Conservation (phyloP, 2,888 invertebrate species). For the Heliconius hortense region DNA sequence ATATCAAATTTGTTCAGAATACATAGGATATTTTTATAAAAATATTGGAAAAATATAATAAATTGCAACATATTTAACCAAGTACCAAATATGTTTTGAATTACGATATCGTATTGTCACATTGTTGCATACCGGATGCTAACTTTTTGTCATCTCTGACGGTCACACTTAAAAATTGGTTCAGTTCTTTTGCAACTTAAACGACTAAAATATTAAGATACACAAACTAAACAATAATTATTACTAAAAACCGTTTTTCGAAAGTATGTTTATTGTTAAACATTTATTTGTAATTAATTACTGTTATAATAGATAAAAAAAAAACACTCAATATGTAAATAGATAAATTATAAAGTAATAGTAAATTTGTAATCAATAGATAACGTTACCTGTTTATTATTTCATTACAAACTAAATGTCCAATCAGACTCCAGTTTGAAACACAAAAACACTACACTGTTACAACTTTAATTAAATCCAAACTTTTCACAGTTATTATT, state of each 20-base stretch:
- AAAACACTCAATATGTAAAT: constrained; percentile 7
- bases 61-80: background rate
- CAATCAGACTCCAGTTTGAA: constrained; percentile 61
- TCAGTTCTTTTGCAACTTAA: background rate
- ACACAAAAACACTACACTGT: constrained; percentile 44
- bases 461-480: constrained; percentile 39
- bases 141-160: constrained; percentile 26
- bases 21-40: background rate
- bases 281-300: background rate
- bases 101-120: constrained; percentile 27
- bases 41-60: background rate
- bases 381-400: constrained; percentile 29
- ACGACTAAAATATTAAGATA: background rate
- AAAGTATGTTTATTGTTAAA: constrained; percentile 13
- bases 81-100: background rate
- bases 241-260: background rate
- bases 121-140: constrained; percentile 32
- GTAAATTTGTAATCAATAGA: constrained; percentile 22
- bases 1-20: background rate
- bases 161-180: constrained; percentile 13
- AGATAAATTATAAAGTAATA: constrained; percentile 21
- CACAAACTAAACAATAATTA: background rate
- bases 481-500: constrained; percentile 33
- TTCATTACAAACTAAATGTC: constrained; percentile 45
- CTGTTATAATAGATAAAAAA: background rate